Evolutionary conservation across 2,888 invertebrate genomes (phyloP).

Genomic region (Euplagia quadripunctaria): DNA sequence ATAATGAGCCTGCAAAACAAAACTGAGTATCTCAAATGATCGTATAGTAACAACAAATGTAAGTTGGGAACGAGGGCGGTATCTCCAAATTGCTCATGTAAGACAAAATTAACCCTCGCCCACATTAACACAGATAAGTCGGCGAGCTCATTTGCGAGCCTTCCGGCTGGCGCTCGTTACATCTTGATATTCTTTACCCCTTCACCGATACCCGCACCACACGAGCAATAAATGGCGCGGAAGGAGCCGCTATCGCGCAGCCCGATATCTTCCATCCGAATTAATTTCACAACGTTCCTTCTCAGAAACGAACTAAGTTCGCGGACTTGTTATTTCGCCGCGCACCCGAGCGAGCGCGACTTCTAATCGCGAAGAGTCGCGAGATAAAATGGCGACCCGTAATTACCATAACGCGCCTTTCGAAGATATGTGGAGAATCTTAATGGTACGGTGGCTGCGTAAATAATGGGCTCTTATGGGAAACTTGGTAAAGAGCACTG

Average conservation of each 20-base stretch:
- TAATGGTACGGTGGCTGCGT: conserved; percentile 86
- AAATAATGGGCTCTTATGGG: conserved; percentile 88
- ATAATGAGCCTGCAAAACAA: not conserved
- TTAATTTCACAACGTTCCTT: conserved; percentile 82
- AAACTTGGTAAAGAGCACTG: conserved; percentile 86
- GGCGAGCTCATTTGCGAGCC: conserved; percentile 87
- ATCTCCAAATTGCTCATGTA: conserved; percentile 86
- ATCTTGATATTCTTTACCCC: conserved; percentile 88
- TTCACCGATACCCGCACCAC: conserved; percentile 84
- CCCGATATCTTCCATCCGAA: conserved; percentile 88
- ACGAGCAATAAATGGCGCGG: conserved; percentile 87
- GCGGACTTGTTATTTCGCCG: conserved; percentile 85
- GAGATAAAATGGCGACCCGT: conserved; percentile 87
- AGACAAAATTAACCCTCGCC: conserved; percentile 87
- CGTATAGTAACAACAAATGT: conserved; percentile 69
- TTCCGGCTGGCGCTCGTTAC: conserved; percentile 86
- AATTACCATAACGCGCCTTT: conserved; percentile 87
- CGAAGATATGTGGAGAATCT: conserved; percentile 87
- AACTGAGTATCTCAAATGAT: conserved; percentile 53
- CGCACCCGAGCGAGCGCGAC: conserved; percentile 71
- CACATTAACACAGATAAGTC: conserved; percentile 87
- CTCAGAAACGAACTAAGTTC: conserved; percentile 84
- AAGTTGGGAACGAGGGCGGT: conserved; percentile 73
- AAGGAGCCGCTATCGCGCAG: conserved; percentile 84
- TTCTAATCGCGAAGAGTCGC: conserved; percentile 84